Evolutionary conservation across 2,113 vertebrate species (phyloP), one percentile per base, ranked within the genome.

Genomic region (Lepus americanus): DNA sequence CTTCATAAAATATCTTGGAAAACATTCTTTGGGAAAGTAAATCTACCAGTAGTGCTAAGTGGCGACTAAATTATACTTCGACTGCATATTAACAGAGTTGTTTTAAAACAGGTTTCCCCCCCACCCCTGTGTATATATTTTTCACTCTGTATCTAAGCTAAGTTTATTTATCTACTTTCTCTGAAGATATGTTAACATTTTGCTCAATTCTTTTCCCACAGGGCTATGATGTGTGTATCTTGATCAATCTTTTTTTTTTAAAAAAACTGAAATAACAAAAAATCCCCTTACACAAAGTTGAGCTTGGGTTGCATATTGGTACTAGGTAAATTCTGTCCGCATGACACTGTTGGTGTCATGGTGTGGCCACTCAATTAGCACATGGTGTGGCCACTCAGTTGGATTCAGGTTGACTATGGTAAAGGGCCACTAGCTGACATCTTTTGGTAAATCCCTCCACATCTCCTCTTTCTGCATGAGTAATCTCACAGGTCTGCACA

Each of bases 61-160:
- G 61, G 63, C 55, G 23, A 6, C 16, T 25, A 81, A 63, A 55
- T 76, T 95, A 94, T 87, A 89, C 61, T 83, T 93, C 91, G 73
- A 90, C 85, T 92, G 86, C 94, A 87, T 94, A 88, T 69, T 33
- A 78, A 74, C 20, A 5, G 39, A 5, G 13, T 79, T 78, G 39
- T 94, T 84, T 79, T 66, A 89, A 55, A 79, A 23, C 17, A 59
- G 55, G 4, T 59, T 59, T 3, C 55, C 13, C 55, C 55, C 55
- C 55, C 0, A 44, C 44, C 44, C 44, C 19, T 20, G 55, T 59
- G 55, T 19, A 59, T 59, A 59, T 59, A 5, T 59, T 59, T 44
- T 59, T 59, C 19, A 66, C 74, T 96, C 69, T 90, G 22, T 73
- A 29, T 49, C 86, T 77, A 73, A 87, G 53, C 27, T 76, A 69